A percentile compares a stretch with the other conserved stretches of the same genome.
Conservation (phyloP, 2,797 vertebrate genomes). For the Erethizon dorsatum region DNA sequence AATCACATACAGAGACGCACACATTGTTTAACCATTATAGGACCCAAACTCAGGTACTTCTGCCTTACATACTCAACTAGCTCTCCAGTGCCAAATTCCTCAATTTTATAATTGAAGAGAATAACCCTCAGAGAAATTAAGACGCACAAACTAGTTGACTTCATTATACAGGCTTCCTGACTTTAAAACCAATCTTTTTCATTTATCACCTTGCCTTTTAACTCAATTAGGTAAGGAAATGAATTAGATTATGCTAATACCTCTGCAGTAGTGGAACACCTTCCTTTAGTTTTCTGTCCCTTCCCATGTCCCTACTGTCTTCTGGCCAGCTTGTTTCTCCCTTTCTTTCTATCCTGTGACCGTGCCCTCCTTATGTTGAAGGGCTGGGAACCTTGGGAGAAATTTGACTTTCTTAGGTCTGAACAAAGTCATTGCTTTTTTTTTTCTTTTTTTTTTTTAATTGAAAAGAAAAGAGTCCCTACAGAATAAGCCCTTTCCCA, state of each 20-base stretch:
- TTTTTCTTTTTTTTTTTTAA: not conserved
- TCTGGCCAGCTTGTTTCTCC: not conserved
- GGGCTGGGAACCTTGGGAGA: not conserved
- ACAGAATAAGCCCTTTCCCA: conserved; percentile 62
- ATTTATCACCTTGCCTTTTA: conserved; percentile 26
- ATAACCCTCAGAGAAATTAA: conserved; percentile 16
- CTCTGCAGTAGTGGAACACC: no score
- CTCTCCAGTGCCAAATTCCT: conserved; percentile 20
- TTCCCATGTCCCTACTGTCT: not conserved
- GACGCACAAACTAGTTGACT: not conserved
- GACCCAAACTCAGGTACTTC: not conserved
- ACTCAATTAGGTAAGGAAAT: not conserved
- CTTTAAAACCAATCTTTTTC: not conserved
- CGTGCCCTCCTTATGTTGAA: not conserved
- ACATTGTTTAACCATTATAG: not conserved
- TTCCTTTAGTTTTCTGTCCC: not conserved
- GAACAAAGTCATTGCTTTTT: conserved; percentile 53
- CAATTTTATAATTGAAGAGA: conserved; percentile 21
- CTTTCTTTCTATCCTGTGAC: not conserved
- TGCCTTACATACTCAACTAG: not conserved
- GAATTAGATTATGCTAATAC: not conserved
- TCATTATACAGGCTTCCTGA: not conserved
- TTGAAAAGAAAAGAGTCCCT: not conserved
- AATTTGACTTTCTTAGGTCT: conserved; percentile 49
- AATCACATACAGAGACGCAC: not conserved